Conservation (phyloP, 2,113 vertebrate genomes). For the Gobius niger region DNA sequence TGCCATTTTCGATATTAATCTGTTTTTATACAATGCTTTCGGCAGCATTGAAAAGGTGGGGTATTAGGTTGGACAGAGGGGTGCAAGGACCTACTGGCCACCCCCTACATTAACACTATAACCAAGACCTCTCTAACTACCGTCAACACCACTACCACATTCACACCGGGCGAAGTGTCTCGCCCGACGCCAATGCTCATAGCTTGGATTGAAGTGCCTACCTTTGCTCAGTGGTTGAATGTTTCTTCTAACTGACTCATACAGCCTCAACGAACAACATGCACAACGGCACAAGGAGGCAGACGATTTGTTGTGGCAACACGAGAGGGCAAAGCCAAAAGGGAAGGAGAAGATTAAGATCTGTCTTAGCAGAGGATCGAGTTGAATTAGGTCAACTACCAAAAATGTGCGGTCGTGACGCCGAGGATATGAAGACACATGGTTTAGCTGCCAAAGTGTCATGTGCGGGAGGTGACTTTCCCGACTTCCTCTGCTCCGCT, state of each 20-base stretch:
- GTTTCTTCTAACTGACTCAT: too few species aligned
- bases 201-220: too few species aligned
- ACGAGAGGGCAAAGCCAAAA: neutral
- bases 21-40: too few species aligned
- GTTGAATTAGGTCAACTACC: slow-evolving; percentile 1
- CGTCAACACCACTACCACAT: neutral
- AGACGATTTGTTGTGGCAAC: neutral
- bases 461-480: slow-evolving; percentile 30
- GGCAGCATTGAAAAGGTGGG: too few species aligned
- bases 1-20: too few species aligned
- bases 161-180: too few species aligned
- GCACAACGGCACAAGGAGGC: neutral
- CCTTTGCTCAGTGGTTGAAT: too few species aligned
- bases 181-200: too few species aligned
- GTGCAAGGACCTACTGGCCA: too few species aligned
- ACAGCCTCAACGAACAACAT: neutral
- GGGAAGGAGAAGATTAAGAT: neutral
- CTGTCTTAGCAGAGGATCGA: slow-evolving; percentile 1
- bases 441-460: slow-evolving; percentile 38
- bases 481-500: slow-evolving; percentile 43
- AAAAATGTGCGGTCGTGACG: neutral
- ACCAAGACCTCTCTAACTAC: neutral
- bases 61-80: too few species aligned
- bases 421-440: neutral
- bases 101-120: too few species aligned